Conservation (phyloP, 1,140 invertebrate genomes). For the Cephus cinctus region DNA sequence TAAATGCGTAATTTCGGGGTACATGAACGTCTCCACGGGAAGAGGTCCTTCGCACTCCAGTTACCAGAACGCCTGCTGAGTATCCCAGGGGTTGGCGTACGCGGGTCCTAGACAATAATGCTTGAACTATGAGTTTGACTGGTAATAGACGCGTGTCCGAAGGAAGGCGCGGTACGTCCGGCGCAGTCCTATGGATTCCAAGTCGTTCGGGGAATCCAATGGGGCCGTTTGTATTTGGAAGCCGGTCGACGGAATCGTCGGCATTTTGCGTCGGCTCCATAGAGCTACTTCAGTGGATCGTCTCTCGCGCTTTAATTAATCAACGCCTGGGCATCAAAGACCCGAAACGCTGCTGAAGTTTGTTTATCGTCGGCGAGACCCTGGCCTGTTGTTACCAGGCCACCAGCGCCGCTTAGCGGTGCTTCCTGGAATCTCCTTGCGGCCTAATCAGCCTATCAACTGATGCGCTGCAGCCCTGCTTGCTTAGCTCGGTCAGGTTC, state of each 20-base stretch:
- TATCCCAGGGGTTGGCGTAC: slow-evolving; percentile 1
- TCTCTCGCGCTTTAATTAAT: slow-evolving; percentile 49
- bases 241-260: not conserved
- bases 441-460: slow-evolving; percentile 38
- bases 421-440: slow-evolving; percentile 39
- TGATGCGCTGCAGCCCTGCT: slow-evolving; percentile 37
- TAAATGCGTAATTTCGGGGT: slow-evolving; percentile 45
- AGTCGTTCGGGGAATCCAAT: not conserved
- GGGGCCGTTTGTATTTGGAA: not conserved
- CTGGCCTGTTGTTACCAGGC: slow-evolving; percentile 27
- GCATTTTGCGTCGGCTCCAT: not conserved
- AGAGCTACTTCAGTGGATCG: slow-evolving; percentile 14
- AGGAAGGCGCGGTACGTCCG: not conserved
- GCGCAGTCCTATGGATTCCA: not conserved
- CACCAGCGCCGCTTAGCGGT: slow-evolving; percentile 23
- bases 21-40: slow-evolving; percentile 37
- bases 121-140: too few species aligned
- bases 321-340: slow-evolving; percentile 51
- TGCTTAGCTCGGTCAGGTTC: too few species aligned
- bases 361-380: slow-evolving; percentile 45
- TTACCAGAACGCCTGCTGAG: not conserved
- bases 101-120: too few species aligned
- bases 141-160: too few species aligned
- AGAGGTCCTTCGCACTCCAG: slow-evolving; percentile 1
- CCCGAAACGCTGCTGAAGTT: slow-evolving; percentile 35